Evolutionary conservation across 2,888 invertebrate species (phyloP), one percentile per base, ranked within the genome.

Genomic region (Polydrusus pterygomalis): DNA sequence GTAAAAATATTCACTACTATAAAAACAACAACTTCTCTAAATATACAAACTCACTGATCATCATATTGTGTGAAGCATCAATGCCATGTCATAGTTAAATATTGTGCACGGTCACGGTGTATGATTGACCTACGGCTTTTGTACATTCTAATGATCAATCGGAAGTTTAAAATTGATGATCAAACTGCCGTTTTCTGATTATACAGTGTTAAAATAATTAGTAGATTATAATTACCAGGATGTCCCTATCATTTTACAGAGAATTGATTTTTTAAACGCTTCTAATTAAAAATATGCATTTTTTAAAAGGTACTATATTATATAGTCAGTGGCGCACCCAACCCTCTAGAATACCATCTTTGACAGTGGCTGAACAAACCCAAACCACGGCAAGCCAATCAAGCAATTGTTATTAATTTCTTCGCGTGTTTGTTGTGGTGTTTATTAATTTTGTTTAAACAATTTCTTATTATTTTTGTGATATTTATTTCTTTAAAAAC

Each of bases 51-150:
- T 56, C 56, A 34, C 8, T 34, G 25, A n/a, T 15, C 15, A 15
- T 15, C n/a, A 34, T 6, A 40, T 60, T 60, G 38, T 40, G 13
- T 60, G 58, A 38, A 17, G 58, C 58, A 38, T 60, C 18, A 60
- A 40, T 11, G 58, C 38, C 58, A 18, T 38, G 58, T 60, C 58
- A 60, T 30, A 18, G 58, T 60, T 60, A 17, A 60, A 60, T 60
- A 38, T 60, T 60, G 38, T 60, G 58, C 58, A 60, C 18, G 38
- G 58, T 60, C 58, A 60, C 38, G 58, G 38, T 38, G 38, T 40
- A 38, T 34, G 38, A 60, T 60, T 60, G 58, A 60, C 58, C 58
- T 38, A 60, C 58, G 8, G 38, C 38, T 60, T 17, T 60, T 38
- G 38, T 60, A 30, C 10, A 9, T 3, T 60, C 58, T 17, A 60